Base-by-base conservation (phyloP, 2,113 vertebrate species). In the Tachycineta bicolor region DNA sequence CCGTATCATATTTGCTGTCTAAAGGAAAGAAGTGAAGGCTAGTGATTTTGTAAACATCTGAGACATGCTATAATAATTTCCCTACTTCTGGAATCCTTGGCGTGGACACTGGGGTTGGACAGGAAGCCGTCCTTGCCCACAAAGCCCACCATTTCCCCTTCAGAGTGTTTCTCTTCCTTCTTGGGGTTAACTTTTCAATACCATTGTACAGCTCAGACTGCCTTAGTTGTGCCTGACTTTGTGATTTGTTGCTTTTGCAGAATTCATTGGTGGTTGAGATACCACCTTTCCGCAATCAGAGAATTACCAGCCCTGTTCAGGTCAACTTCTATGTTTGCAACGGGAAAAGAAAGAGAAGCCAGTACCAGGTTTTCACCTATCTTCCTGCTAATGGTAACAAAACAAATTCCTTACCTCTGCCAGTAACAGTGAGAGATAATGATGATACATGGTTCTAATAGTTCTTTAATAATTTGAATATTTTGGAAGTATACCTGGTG, bases 311-410 rank as follows among this genome's bases (percentile, higher is more conserved):
- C 96, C 99, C 99, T 1, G 98, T 99, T 86, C 99, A 99, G 79
- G 99, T 99, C 81, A 99, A 98, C 97, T 99, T 99, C 98, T 99
- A 99, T 31, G 99, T 99, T 91, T 99, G 99, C 99, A 99, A 99
- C 0, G 99, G 99, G 93, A 99, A 99, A 97, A 98, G 99, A 96
- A 99, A 99, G 98, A 98, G 99, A 95, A 99, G 99, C 98, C 99
- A 99, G 96, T 99, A 97, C 97, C 99, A 99, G 94, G 98, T 98
- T 96, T 99, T 99, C 98, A 99, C 98, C 96, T 99, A 99, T 98
- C 99, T 99, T 87, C 99, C 99, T 85, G 98, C 98, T 85, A 99
- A 99, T 81, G 99, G 99, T 99, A 99, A 98, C 37, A 67, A 93
- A 64, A 94, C 33, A 34, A 83, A 84, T 96, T 96, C 73, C 77